Percentiles rank a stretch among this genome's conserved stretches.
phyloP scores from a whole-genome alignment of 1,140 invertebrate genomes.

The Achroia grisella region DNA sequence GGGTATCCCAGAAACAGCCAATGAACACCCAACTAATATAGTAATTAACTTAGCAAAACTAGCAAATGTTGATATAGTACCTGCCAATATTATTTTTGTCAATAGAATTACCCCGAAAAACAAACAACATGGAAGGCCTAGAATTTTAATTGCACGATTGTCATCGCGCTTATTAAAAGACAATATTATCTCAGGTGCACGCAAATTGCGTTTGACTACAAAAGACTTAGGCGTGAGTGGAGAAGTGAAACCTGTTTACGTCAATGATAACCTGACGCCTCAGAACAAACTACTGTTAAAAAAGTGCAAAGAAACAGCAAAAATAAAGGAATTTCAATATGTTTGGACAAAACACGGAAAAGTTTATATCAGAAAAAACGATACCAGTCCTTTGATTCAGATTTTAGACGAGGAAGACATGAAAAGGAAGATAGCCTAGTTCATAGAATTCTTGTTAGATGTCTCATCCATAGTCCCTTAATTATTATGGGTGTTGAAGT shows the following conservation, averaged over 20 bases:
- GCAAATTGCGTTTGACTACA: not conserved
- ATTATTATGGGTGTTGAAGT: too few species aligned
- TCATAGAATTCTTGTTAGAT: too few species aligned
- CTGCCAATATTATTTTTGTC: too few species aligned
- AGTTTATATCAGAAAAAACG: not conserved
- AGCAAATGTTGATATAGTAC: too few species aligned
- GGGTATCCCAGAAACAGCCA: too few species aligned
- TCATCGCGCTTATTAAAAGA: not conserved
- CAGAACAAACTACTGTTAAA: constrained; percentile 1
- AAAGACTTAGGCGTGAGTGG: not conserved
- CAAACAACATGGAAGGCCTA: not conserved
- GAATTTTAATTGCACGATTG: constrained; percentile 1
- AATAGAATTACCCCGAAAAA: constrained; percentile 1
- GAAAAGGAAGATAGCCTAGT: too few species aligned
- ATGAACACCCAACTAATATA: too few species aligned
- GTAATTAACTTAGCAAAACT: too few species aligned
- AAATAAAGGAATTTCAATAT: constrained; percentile 3
- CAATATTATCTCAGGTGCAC: constrained; percentile 4
- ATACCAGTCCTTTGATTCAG: not conserved
- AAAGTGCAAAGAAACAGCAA: constrained; percentile 1
- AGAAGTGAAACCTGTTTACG: not conserved
- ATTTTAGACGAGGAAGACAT: not conserved
- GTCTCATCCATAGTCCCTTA: too few species aligned
- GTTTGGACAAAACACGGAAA: not conserved
- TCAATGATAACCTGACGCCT: constrained; percentile 3